Evolutionary conservation across 2,797 vertebrate species (phyloP), one percentile per base, ranked within the genome.

Genomic region (Aulostomus chinensis): DNA sequence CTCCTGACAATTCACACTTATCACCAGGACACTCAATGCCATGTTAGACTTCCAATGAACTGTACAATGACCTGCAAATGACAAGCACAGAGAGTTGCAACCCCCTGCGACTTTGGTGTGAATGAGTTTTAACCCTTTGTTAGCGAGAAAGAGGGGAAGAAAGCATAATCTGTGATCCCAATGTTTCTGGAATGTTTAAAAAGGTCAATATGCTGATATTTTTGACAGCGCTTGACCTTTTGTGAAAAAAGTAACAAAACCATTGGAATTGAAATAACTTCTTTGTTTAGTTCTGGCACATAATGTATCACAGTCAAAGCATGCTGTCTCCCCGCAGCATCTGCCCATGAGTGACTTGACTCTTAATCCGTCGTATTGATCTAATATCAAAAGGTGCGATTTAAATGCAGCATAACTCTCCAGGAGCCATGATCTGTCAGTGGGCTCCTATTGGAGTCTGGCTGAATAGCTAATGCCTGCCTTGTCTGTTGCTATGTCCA

Each of bases 151-250:
- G 63, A 68, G 65, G 61, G 51, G 68, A 87, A 83, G 79, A 73
- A 85, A 86, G 88, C 85, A 76, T 87, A 88, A 91, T 91, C 89
- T 89, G 89, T 89, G 85, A 91, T 89, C 87, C 84, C 85, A 86
- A 88, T 91, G 89, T 91, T 91, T 88, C 85, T 81, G 73, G 91
- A 92, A 93, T 93, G 89, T 91, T 91, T 93, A 91, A 93, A 93
- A 93, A 93, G 92, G 91, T 93, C 92, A 93, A 86, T 91, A 92
- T 92, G 89, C 89, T 90, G 90, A 91, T 92, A 88, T 91, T 91
- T 92, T 90, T 92, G 88, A 91, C 90, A 90, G 87, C 84, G 80
- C 82, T 90, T 91, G 90, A 92, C 90, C 90, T 92, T 93, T 93
- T 86, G 83, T 83, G 78, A 87, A 91, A 89, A 90, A 90, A 86